Evolutionary conservation across 2,113 vertebrate genomes (phyloP), one percentile per base, ranked within the genome.

Genomic region (Loxodonta africana): DNA sequence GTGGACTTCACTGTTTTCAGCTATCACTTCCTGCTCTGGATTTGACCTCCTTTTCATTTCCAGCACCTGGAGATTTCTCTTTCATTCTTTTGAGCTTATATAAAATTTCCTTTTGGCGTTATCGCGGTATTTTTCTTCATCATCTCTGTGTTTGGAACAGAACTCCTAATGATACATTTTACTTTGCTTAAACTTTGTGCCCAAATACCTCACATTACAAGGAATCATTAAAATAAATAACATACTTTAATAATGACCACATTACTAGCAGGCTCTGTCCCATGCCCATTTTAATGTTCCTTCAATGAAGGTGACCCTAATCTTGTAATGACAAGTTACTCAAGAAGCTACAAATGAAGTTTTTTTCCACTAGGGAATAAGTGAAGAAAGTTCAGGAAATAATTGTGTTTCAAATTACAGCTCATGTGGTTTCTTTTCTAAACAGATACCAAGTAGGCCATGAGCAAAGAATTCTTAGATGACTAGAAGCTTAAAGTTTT

Each of bases 281-380:
- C 30, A 90, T 5, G 77, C 3, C 37, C 62, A 91, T 67, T 85
- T 76, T 46, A 83, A 14, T 26, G 18, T 76, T 76, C 9, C 86
- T 83, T 94, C 46, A 89, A 76, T 63, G n/a, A 94, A 94, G 57
- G 67, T 67, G 57, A 90, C n/a, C 6, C 9, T 92, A 81, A 88
- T 53, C 57, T 41, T 30, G 88, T 74, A 71, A 20, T 51, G 63
- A 92, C 44, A 67, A 53, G 60, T 10, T 73, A 57, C 4, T 41
- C 15, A 8, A 51, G 5, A 44, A 91, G 30, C 10, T 82, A 76
- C 44, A 90, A 77, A 95, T 78, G 65, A 71, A 48, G 18, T 73
- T 10, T 82, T 62, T 74, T 48, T 62, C 26, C 2, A 26, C 23
- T 65, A n/a, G 23, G 53, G 44, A 82, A 44, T 20, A 76, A 82